Conservation (phyloP, 1,140 invertebrate species). For the Reticulitermes speratus region DNA sequence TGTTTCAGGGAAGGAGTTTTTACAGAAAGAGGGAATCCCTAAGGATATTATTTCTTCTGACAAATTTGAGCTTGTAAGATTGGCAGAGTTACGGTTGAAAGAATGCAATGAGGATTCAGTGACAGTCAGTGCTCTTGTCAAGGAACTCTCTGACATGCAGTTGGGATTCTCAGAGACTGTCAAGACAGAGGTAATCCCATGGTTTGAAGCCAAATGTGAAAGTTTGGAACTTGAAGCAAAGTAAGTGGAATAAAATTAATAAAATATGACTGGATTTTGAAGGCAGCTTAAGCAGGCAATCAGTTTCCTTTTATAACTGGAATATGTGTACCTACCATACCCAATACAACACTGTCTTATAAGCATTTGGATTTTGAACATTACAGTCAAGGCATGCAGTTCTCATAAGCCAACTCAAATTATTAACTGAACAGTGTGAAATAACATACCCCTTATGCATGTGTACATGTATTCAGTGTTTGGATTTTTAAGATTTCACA, state of each 20-base stretch:
- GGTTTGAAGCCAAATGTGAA: conserved; percentile 5
- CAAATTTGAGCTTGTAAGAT: neutral
- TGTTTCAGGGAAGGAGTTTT: neutral
- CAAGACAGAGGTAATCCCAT: neutral
- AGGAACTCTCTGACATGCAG: neutral
- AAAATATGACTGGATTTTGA: too few relatives aligned
- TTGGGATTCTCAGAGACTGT: neutral
- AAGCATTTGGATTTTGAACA: too few relatives aligned
- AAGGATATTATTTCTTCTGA: neutral
- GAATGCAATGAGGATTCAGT: neutral
- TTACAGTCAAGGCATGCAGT: too few relatives aligned
- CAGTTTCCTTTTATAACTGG: too few relatives aligned
- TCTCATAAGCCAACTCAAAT: too few relatives aligned
- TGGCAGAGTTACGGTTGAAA: neutral
- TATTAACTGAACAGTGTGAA: too few relatives aligned
- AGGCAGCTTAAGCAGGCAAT: too few relatives aligned
- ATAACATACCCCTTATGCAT: too few relatives aligned
- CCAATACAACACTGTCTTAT: too few relatives aligned
- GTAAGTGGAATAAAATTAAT: neutral
- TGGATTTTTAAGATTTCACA: too few relatives aligned
- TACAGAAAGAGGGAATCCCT: neutral
- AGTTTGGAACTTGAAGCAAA: conserved; percentile 9
- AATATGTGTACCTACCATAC: too few relatives aligned
- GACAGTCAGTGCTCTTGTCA: neutral
- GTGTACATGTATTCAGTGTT: too few relatives aligned